These are phyloP conservation scores for Tupaia chinensis DNA, from an alignment of 2,113 vertebrate species.

Conservation along the genomic window DNA sequence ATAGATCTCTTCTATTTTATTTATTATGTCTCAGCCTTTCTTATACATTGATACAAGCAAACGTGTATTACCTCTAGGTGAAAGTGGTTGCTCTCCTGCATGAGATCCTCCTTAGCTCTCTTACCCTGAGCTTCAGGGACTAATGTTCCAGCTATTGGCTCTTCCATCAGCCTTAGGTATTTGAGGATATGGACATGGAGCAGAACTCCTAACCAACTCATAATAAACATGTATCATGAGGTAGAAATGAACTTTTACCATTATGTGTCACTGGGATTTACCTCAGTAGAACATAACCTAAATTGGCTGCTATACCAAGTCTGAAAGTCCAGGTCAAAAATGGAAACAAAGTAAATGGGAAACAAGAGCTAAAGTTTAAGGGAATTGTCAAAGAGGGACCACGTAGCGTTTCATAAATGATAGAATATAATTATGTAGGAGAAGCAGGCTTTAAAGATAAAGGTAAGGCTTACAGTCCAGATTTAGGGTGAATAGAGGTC, in stretches of 20 bases:
- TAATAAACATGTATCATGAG: not conserved
- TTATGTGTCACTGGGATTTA: not conserved
- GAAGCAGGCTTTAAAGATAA: not conserved
- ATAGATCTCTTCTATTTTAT: no score
- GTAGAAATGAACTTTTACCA: not conserved
- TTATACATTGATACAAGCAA: not conserved
- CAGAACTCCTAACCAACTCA: not conserved
- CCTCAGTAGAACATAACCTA: not conserved
- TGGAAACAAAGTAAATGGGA: not conserved
- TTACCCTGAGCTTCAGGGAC: not conserved
- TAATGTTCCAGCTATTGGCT: not conserved
- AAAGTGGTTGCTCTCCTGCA: not conserved
- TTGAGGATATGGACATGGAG: not conserved
- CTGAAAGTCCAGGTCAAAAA: not conserved
- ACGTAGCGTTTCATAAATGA: not conserved
- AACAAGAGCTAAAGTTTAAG: not conserved
- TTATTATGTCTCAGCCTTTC: no score
- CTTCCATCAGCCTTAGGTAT: not conserved
- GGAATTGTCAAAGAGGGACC: not conserved
- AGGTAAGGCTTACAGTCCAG: not conserved
- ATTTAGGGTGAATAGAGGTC: not conserved
- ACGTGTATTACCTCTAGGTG: not conserved
- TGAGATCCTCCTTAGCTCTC: not conserved
- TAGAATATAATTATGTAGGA: not conserved
- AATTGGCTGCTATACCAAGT: not conserved